These are phyloP conservation scores for Danionella cerebrum DNA, from an alignment of 2,113 vertebrate species.

Conservation along the genomic window DNA sequence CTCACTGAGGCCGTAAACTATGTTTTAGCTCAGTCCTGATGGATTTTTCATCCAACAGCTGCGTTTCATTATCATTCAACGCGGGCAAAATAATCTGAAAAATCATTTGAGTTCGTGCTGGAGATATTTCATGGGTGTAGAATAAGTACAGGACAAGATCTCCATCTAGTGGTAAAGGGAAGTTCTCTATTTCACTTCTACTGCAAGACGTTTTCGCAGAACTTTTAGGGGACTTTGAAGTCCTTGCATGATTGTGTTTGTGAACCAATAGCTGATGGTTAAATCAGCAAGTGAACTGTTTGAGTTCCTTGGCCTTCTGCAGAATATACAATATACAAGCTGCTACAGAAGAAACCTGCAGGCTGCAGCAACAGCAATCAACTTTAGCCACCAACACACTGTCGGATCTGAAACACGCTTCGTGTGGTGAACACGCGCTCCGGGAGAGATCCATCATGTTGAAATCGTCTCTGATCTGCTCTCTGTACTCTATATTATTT, in stretches of 20 bases:
- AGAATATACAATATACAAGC: neutral
- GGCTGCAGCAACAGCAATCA: neutral
- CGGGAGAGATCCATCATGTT: slow-evolving; percentile 25
- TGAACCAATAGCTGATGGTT: neutral
- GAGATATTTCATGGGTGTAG: neutral
- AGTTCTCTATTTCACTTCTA: no score
- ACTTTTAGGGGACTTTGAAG: neutral
- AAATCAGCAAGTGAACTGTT: neutral
- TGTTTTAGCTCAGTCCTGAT: neutral
- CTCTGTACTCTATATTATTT: slow-evolving; percentile 28
- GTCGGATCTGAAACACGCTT: no score
- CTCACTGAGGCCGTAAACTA: neutral
- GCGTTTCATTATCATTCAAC: slow-evolving; percentile 8
- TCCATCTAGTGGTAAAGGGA: slow-evolving; percentile 21
- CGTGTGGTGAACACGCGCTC: no score
- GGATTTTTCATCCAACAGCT: slow-evolving; percentile 14
- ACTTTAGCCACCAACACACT: no score
- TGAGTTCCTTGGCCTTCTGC: neutral
- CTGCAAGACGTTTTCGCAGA: neutral
- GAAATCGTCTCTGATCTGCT: slow-evolving; percentile 25
- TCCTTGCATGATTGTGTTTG: neutral
- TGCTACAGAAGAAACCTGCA: neutral
- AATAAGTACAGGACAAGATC: neutral
- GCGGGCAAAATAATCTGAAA: neutral
- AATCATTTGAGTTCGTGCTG: slow-evolving; percentile 2